phyloP scores from a whole-genome alignment of 2,113 vertebrate genomes.

The Gymnorhina tibicen region DNA sequence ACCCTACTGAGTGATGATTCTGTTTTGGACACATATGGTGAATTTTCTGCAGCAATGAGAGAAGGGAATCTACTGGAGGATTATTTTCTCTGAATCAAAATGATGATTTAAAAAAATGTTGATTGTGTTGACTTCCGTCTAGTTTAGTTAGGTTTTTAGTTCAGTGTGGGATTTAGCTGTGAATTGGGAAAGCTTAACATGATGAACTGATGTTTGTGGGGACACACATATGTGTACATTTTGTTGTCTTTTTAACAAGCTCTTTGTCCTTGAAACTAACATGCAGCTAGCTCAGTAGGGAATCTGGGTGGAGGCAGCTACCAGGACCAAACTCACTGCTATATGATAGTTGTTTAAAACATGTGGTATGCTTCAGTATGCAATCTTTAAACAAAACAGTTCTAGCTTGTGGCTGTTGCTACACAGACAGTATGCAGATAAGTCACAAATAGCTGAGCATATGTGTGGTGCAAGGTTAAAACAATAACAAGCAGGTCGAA shows the following conservation, averaged over 20 bases:
- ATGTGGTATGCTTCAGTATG: not conserved
- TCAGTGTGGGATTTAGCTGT: not conserved
- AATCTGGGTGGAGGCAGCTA: not conserved
- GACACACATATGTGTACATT: not conserved
- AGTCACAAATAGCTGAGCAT: slow-evolving; percentile 39
- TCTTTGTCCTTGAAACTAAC: not conserved
- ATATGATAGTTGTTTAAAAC: not conserved
- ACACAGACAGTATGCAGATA: slow-evolving; percentile 5
- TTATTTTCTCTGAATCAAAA: not conserved
- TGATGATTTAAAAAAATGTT: not conserved
- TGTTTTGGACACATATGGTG: not conserved
- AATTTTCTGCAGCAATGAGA: not conserved
- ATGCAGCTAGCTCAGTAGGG: not conserved
- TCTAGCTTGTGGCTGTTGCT: not conserved
- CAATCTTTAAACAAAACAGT: slow-evolving; percentile 22
- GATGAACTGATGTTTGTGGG: not conserved
- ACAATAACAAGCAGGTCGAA: slow-evolving; percentile 55
- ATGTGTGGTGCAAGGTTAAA: slow-evolving; percentile 52
- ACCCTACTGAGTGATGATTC: not conserved
- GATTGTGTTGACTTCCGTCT: not conserved
- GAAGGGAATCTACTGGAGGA: not conserved
- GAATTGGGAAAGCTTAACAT: not conserved
- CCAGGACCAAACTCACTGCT: not conserved
- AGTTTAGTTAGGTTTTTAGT: not conserved
- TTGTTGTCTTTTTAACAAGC: not conserved